Evolutionary conservation across 2,888 invertebrate species (phyloP).

Genomic region (Phalera bucephala): DNA sequence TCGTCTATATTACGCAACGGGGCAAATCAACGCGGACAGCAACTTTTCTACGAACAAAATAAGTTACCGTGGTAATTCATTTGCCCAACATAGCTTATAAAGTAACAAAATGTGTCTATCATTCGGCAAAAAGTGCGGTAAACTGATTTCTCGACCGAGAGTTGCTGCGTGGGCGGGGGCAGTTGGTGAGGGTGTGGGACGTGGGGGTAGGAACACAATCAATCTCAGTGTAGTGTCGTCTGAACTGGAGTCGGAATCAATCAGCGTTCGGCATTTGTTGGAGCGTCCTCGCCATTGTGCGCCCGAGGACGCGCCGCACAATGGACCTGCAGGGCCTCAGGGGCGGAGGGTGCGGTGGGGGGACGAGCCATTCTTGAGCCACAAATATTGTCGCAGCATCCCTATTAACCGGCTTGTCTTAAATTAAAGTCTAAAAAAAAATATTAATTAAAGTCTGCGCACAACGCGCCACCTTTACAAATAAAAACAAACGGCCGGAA

Average conservation of each 20-base stretch:
- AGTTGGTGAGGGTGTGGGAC: slow-evolving; percentile 2
- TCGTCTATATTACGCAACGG: too few relatives aligned
- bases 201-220: slow-evolving; percentile 25
- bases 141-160: slow-evolving; percentile 16
- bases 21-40: too few relatives aligned
- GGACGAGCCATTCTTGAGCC: too few relatives aligned
- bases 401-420: slow-evolving; percentile 6
- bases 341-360: too few relatives aligned
- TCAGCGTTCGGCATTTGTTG: slow-evolving; percentile 33
- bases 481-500: too few relatives aligned
- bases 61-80: too few relatives aligned
- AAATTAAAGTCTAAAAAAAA: too few relatives aligned
- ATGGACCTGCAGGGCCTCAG: slow-evolving; percentile 1
- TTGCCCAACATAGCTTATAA: too few relatives aligned
- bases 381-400: slow-evolving; percentile 2
- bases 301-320: slow-evolving; percentile 8
- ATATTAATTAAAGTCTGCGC: slow-evolving; percentile 2
- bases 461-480: neutral
- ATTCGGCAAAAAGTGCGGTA: slow-evolving; percentile 12
- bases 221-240: slow-evolving; percentile 41
- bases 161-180: slow-evolving; percentile 4
- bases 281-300: slow-evolving; percentile 18
- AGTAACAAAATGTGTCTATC: neutral
- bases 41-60: too few relatives aligned
- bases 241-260: slow-evolving; percentile 38